Evolutionary conservation across 2,888 invertebrate species (phyloP).

Genomic region (Drosophila pegasa): DNA sequence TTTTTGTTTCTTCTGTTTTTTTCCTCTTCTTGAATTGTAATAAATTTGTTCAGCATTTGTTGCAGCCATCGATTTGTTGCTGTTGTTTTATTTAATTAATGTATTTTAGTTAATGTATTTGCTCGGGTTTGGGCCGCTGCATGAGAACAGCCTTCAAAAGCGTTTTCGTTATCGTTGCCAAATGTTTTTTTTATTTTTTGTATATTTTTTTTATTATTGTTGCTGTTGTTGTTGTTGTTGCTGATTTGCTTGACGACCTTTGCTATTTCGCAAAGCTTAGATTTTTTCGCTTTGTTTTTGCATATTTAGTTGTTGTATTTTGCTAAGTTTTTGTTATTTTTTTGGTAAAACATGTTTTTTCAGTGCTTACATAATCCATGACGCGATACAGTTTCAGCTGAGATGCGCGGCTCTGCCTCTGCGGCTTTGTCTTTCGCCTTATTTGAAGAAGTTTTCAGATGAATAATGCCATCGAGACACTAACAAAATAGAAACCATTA

Average conservation of each 20-base stretch:
- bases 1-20: conserved; percentile 35
- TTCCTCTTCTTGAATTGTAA: conserved; percentile 28
- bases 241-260: conserved; percentile 67
- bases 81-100: conserved; percentile 64
- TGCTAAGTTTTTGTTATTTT: conserved; percentile 9
- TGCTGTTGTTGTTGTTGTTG: conserved; percentile 31
- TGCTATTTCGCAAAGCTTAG: conserved; percentile 66
- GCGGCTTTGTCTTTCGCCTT: conserved; percentile 11
- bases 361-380: conserved; percentile 68
- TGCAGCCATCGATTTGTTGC: conserved; percentile 70
- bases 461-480: conserved; percentile 9
- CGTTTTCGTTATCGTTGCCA: conserved; percentile 52
- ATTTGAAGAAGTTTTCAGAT: conserved; percentile 12
- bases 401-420: conserved; percentile 21
- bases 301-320: conserved; percentile 55
- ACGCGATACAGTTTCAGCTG: conserved; percentile 35
- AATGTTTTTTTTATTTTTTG: conserved; percentile 16
- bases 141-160: conserved; percentile 75
- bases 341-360: conserved; percentile 51
- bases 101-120: conserved; percentile 59
- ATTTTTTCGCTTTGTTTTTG: conserved; percentile 56
- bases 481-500: conserved; percentile 7
- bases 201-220: conserved; percentile 24
- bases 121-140: conserved; percentile 66
- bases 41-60: conserved; percentile 47